Evolutionary conservation across 2,797 vertebrate species (phyloP), one percentile per base, ranked within the genome.

Genomic region (Chromobotia macracanthus): DNA sequence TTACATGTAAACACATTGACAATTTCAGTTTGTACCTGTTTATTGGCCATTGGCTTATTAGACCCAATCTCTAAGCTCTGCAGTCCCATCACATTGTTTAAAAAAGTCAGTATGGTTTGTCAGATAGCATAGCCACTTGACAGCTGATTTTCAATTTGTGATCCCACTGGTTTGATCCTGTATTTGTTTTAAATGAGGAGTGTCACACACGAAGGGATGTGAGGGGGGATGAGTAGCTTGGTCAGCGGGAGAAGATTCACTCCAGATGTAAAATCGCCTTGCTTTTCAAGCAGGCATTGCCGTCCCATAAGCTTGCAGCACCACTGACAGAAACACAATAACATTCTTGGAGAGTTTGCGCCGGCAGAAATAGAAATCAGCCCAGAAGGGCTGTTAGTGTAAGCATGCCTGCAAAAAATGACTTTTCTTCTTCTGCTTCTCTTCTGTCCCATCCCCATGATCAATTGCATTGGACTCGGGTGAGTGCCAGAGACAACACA

Each of bases 111-210:
- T 61, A 51, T 35, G 35, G 56, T 65, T 78, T 64, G 67, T 31
- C 80, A 69, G 55, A 50, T 60, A 80, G 53, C 70, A 72, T 25
- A 46, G 44, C 63, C 75, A 65, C 78, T 68, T 18, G 61, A 75
- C 77, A 82, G 50, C 25, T 80, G 78, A 82, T 86, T 80, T n/a
- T n/a, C n/a, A n/a, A 80, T 79, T 76, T 79, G 83, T 69, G 69
- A 75, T 74, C 48, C 63, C 19, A 35, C 53, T 72, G 61, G 53
- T 70, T 72, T 77, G 77, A 81, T 79, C 65, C 74, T 72, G 50
- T 60, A 79, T 75, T 83, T 79, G 79, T 79, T 81, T 70, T 51
- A 74, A 81, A 86, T 84, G 75, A 80, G 78, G 60, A 72, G 63
- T 63, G 73, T 79, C 74, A 71, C 73, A 35, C 58, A 46, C 41